A percentile compares a stretch with the other conserved stretches of the same genome.
These are phyloP conservation scores for Channa maculata DNA, from an alignment of 2,113 vertebrate genomes.

Conservation along the genomic window DNA sequence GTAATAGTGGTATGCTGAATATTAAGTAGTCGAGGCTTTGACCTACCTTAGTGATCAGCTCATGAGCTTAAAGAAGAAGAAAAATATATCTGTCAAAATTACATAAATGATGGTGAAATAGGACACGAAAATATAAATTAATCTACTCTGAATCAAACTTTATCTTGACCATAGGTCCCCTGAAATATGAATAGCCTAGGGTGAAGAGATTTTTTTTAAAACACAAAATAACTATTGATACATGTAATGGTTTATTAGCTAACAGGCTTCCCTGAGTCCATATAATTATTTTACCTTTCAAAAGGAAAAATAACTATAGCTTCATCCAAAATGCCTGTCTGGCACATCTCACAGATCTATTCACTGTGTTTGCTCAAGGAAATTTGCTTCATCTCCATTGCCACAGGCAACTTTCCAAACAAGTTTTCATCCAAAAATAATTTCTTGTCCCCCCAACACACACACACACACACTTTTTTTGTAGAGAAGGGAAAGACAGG, in stretches of 20 bases:
- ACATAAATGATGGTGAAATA: background rate
- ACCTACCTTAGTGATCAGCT: slow-evolving; percentile 42
- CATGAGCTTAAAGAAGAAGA: slow-evolving; percentile 26
- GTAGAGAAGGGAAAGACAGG: slow-evolving; percentile 18
- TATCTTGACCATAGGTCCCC: background rate
- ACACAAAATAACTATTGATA: background rate
- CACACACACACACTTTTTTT: background rate
- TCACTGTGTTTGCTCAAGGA: slow-evolving; percentile 72
- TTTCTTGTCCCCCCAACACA: slow-evolving; percentile 37
- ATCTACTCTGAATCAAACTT: background rate
- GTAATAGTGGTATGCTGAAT: slow-evolving; percentile 74
- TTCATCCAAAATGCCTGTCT: slow-evolving; percentile 32
- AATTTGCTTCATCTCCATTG: slow-evolving; percentile 79
- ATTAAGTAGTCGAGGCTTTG: slow-evolving; percentile 55
- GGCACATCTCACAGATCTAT: slow-evolving; percentile 63
- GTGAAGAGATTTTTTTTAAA: background rate
- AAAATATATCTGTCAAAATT: background rate
- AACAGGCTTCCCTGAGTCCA: slow-evolving; percentile 12
- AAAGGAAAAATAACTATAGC: slow-evolving; percentile 4
- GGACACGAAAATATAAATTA: background rate
- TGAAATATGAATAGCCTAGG: background rate
- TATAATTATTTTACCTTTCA: slow-evolving; percentile 32
- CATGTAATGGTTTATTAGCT: slow-evolving; percentile 6
- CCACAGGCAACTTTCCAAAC: slow-evolving; percentile 63
- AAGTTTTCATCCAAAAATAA: slow-evolving; percentile 71